phyloP scores from a whole-genome alignment of 2,797 vertebrate genomes.

The Aselliscus stoliczkanus region DNA sequence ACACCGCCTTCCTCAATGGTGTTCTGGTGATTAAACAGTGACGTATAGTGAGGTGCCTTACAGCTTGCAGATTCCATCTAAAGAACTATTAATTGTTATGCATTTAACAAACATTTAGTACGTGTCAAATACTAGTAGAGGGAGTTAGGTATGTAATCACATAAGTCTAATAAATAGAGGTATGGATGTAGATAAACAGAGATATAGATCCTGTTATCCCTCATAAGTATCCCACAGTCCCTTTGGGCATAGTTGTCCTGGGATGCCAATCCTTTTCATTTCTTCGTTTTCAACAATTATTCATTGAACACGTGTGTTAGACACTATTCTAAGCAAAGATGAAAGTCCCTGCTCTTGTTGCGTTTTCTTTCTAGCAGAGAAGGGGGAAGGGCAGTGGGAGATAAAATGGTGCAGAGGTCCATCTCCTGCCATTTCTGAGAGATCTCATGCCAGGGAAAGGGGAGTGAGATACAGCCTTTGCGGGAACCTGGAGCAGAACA shows the following conservation, averaged over 20 bases:
- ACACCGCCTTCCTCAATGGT: background rate
- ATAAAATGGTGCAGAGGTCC: fast-evolving
- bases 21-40: too few relatives aligned
- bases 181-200: too few relatives aligned
- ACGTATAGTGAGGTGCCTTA: background rate
- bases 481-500: too few relatives aligned
- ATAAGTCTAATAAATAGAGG: background rate
- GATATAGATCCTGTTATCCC: background rate
- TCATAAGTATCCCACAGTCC: background rate
- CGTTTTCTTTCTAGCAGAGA: background rate
- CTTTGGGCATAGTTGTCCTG: too few relatives aligned
- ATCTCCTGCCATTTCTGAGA: background rate
- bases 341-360: background rate
- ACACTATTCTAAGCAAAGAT: background rate
- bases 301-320: background rate
- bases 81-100: background rate
- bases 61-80: background rate
- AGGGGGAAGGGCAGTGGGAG: fast-evolving
- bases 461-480: too few relatives aligned
- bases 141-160: fast-evolving
- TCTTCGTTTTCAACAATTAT: background rate
- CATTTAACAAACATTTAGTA: background rate
- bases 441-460: fast-evolving
- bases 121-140: background rate
- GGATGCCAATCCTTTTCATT: background rate